A percentile compares a stretch with the other conserved stretches of the same genome.
These are phyloP conservation scores for Ectemnius continuus DNA, from an alignment of 2,888 invertebrate species.

Conservation along the genomic window DNA sequence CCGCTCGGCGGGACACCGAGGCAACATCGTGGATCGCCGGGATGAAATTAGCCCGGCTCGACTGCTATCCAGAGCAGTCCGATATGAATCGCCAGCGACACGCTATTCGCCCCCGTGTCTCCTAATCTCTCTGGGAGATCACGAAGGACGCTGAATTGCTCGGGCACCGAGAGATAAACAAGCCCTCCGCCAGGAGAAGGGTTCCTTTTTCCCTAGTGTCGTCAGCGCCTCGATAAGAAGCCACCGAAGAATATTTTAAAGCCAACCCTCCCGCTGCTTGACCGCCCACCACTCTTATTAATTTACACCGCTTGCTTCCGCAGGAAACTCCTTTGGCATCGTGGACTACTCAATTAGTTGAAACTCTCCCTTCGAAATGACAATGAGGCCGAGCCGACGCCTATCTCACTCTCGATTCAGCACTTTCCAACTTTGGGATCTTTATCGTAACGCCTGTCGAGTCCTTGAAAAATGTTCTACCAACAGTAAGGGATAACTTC, in stretches of 20 bases:
- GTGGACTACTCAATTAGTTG: not conserved
- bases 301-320: conserved; percentile 1
- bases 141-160: conserved; percentile 39
- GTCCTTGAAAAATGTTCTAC: not conserved
- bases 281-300: not conserved
- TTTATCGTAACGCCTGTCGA: too few relatives aligned
- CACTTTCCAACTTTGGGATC: too few relatives aligned
- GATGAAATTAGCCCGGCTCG: conserved; percentile 58
- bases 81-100: conserved; percentile 65
- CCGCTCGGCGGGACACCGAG: conserved; percentile 39
- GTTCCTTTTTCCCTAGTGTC: conserved; percentile 4
- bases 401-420: too few relatives aligned
- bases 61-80: conserved; percentile 25
- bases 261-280: not conserved
- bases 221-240: not conserved
- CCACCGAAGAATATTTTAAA: not conserved
- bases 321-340: not conserved
- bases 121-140: conserved; percentile 51
- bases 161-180: conserved; percentile 40
- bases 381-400: not conserved
- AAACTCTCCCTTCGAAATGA: not conserved
- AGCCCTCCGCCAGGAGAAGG: not conserved
- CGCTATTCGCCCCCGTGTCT: conserved; percentile 60
- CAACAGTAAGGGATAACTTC: not conserved
- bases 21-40: conserved; percentile 53